Percentiles rank a stretch among this genome's conserved stretches.
Evolutionary conservation across 2,888 invertebrate species (phyloP).

Genomic region (Panopea generosa): DNA sequence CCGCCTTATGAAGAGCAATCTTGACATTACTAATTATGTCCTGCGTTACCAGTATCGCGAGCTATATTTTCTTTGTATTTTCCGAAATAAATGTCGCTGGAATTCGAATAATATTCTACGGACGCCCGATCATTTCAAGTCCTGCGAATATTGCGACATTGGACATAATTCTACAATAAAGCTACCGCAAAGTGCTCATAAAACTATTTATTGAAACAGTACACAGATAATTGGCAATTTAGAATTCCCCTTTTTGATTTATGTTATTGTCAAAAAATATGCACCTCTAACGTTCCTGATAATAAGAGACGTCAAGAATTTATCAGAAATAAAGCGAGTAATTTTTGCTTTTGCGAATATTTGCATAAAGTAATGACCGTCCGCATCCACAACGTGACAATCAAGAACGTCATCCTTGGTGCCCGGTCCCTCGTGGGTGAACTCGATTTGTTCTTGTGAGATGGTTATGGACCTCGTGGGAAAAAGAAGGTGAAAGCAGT

Average conservation of each 20-base stretch:
- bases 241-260: constrained; percentile 57
- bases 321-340: constrained; percentile 51
- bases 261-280: constrained; percentile 60
- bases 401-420: constrained; percentile 51
- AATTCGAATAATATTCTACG: too few species aligned
- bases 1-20: too few species aligned
- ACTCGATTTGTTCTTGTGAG: constrained; percentile 46
- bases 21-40: too few species aligned
- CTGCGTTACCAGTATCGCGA: too few species aligned
- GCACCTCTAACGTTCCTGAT: constrained; percentile 54
- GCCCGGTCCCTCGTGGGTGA: constrained; percentile 42
- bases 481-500: constrained; percentile 31
- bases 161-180: constrained; percentile 41
- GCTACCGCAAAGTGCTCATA: constrained; percentile 53
- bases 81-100: too few species aligned
- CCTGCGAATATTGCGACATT: constrained; percentile 20
- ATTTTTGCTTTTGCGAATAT: constrained; percentile 55
- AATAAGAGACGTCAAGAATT: constrained; percentile 51
- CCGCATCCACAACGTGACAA: constrained; percentile 48
- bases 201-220: constrained; percentile 59
- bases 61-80: too few species aligned
- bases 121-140: too few species aligned
- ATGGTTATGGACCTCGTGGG: constrained; percentile 50
- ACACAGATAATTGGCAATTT: constrained; percentile 63
- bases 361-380: constrained; percentile 60